Evolutionary conservation across 2,888 invertebrate genomes (phyloP).

Genomic region (Drosophila flavopinicola): DNA sequence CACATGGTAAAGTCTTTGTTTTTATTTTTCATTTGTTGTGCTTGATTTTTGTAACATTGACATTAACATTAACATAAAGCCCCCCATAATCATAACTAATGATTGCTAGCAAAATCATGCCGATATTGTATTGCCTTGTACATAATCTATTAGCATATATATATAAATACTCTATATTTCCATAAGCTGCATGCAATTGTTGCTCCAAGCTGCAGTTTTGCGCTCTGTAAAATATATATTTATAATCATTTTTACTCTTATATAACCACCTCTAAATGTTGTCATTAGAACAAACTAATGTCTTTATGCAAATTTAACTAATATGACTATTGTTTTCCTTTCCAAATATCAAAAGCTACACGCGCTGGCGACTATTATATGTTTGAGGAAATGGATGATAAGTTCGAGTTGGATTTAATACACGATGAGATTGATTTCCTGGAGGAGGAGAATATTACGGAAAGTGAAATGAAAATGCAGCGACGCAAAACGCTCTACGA

Average conservation of each 20-base stretch:
- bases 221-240: slow-evolving; percentile 42
- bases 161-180: slow-evolving; percentile 3
- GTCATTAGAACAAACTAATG: slow-evolving; percentile 8
- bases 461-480: slow-evolving; percentile 83
- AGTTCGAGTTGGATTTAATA: slow-evolving; percentile 89
- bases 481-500: slow-evolving; percentile 83
- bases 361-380: slow-evolving; percentile 99
- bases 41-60: slow-evolving; percentile 52
- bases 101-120: slow-evolving; percentile 22
- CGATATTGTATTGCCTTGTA: slow-evolving; percentile 45
- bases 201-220: slow-evolving; percentile 40
- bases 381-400: slow-evolving; percentile 97
- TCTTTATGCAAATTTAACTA: neutral
- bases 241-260: slow-evolving; percentile 14
- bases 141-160: slow-evolving; percentile 27
- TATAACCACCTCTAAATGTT: slow-evolving; percentile 63
- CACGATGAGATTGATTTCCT: slow-evolving; percentile 86
- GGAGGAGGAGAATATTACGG: slow-evolving; percentile 81
- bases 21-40: slow-evolving; percentile 61
- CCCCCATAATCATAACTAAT: slow-evolving; percentile 2
- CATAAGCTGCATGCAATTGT: slow-evolving; percentile 61
- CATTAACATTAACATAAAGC: neutral
- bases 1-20: slow-evolving; percentile 83
- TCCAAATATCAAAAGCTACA: slow-evolving; percentile 88
- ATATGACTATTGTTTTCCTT: slow-evolving; percentile 10